Evolutionary conservation across 2,888 invertebrate species (phyloP).

Genomic region (Muschampia plurimacula): DNA sequence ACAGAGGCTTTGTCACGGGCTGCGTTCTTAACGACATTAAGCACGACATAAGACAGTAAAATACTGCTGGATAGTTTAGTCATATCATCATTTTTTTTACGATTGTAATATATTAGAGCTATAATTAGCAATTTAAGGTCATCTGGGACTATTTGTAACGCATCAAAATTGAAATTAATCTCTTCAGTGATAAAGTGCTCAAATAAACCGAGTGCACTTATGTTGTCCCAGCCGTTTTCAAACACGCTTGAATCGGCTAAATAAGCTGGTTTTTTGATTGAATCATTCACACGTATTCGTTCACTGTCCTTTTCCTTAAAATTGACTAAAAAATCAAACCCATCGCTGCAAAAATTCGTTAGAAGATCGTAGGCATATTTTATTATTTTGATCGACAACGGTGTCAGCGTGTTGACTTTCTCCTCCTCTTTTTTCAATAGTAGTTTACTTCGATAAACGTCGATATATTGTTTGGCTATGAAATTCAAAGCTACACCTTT

Average conservation of each 20-base stretch:
- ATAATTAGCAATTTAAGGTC: conserved; percentile 53
- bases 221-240: conserved; percentile 17
- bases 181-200: conserved; percentile 24
- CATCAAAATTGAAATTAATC: conserved; percentile 39
- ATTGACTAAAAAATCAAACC: conserved; percentile 3
- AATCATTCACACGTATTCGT: neutral
- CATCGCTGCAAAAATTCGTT: conserved; percentile 17
- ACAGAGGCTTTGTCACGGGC: conserved; percentile 13
- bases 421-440: neutral
- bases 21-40: conserved; percentile 47
- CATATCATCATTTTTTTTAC: conserved; percentile 45
- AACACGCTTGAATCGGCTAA: neutral
- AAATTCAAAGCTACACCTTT: conserved; percentile 13
- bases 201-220: conserved; percentile 9
- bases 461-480: conserved; percentile 25
- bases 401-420: neutral
- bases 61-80: conserved; percentile 50
- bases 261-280: conserved; percentile 8
- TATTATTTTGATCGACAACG: neutral
- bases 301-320: neutral
- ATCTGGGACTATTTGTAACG: conserved; percentile 46
- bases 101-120: conserved; percentile 53
- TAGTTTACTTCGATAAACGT: conserved; percentile 5
- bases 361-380: conserved; percentile 28
- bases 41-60: conserved; percentile 53